Evolutionary conservation across 2,888 invertebrate genomes (phyloP), one percentile per base, ranked within the genome.

Genomic region (Eupithecia subumbrata): DNA sequence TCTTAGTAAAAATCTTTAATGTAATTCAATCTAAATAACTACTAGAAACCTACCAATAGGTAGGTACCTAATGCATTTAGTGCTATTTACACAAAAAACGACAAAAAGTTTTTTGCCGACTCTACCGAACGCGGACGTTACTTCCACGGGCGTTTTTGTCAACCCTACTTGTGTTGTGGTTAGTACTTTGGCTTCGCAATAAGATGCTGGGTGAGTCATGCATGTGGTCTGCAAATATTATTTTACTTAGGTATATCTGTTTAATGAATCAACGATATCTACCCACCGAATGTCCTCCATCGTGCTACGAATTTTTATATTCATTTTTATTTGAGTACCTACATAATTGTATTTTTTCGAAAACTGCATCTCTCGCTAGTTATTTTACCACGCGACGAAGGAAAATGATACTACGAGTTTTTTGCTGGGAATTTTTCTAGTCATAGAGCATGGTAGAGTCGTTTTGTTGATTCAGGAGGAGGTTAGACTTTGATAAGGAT

Each of bases 171-270:
- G 34, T 56, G 52, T 7, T 37, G 34, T 56, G 52, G 52, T 56
- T 56, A 22, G 52, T 69, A 73, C 69, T 68, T 43, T 72, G 73
- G 79, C 82, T 82, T 83, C 83, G 83, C 83, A 83, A 83, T 83
- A 82, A 84, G 81, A 84, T 81, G 74, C 63, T 73, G 72, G 66
- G 78, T 87, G 87, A 84, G 78, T 84, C 86, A 86, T 77, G 74
- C 86, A 86, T 77, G 74, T 84, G 81, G 79, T 83, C 82, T 83
- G 83, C 80, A 85, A 87, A 86, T 84, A 84, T 82, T 83, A 72
- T 76, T 56, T 76, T 71, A 60, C 60, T 60, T 60, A 60, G 25
- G 25, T 60, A 79, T 79, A 78, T 74, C 67, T 56, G 56, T 66
- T 56, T 67, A 66, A 69, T 74, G 68, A 68, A 68, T 68, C 68